Evolutionary conservation across 1,140 invertebrate species (phyloP), one percentile per base, ranked within the genome.

Genomic region (Acromyrmex heyeri): DNA sequence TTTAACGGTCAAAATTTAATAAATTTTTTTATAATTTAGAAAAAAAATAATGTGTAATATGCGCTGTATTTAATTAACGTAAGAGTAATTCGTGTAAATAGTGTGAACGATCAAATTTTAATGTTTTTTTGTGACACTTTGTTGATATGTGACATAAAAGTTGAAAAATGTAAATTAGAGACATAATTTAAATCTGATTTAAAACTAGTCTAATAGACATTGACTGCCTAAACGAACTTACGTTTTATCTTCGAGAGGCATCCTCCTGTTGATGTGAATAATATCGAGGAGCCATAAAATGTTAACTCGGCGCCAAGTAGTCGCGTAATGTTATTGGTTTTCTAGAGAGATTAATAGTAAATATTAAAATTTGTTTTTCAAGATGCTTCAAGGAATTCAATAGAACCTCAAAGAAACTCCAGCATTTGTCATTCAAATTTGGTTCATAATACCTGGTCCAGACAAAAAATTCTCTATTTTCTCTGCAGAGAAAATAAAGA

Each of bases 251-350:
- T 53, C 67, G 69, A 85, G 69, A 85, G 77, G 44, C 77, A 77
- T 79, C 53, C 27, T 53, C 69, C 61, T 24, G 61, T 67, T 90
- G 89, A 90, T 61, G 88, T 30, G 65, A 87, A 59, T 82, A 89
- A 87, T 73, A 55, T 62, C 34, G 72, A 69, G 65, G 65, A 82
- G 72, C 34, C 73, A 86, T 91, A 91, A 92, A 91, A 92, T 87
- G 86, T 88, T 90, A 89, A 87, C 73, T 55, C 69, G 91, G 91
- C 92, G 91, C 91, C 91, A 75, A 90, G 18, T 88, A 70, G 82
- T 69, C 91, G 90, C 73, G 4, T 67, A 48, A 73, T 30, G 38
- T 78, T 67, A 87, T 65, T 61, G 30, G 10, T 18, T 87, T 89
- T 81, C 76, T 18, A 64, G 38, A 62, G 50, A 8, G n/a, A 62